Evolutionary conservation across 2,113 vertebrate species (phyloP).

Genomic region (Tenrec ecaudatus): DNA sequence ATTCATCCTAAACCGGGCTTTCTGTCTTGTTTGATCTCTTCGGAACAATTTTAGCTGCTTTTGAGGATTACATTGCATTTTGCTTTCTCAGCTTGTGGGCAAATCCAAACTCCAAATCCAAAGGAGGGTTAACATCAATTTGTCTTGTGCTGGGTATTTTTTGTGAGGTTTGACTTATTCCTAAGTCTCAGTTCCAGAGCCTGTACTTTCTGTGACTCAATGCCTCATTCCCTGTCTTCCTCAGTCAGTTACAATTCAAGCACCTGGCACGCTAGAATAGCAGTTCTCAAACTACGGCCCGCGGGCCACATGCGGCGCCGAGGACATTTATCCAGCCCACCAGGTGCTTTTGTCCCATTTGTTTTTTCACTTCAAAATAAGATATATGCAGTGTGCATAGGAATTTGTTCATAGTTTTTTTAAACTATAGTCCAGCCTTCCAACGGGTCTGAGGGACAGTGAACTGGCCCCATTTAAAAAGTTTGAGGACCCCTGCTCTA

Average conservation of each 20-base stretch:
- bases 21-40: background rate
- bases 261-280: background rate
- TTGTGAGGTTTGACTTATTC: background rate
- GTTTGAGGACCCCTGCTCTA: no score
- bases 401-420: no score
- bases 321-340: no score
- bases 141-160: background rate
- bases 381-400: no score
- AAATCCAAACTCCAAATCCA: background rate
- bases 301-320: no score
- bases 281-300: no score
- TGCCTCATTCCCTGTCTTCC: background rate
- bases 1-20: background rate
- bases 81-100: slow-evolving; percentile 24
- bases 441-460: no score
- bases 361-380: no score
- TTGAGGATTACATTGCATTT: background rate
- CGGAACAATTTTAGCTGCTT: slow-evolving; percentile 29
- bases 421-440: no score
- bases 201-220: background rate
- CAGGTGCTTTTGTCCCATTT: no score
- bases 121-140: background rate
- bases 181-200: background rate
- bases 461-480: no score
- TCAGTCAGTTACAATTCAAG: background rate